Conservation (phyloP, 2,113 vertebrate species). For the Gymnocephalus cernua region DNA sequence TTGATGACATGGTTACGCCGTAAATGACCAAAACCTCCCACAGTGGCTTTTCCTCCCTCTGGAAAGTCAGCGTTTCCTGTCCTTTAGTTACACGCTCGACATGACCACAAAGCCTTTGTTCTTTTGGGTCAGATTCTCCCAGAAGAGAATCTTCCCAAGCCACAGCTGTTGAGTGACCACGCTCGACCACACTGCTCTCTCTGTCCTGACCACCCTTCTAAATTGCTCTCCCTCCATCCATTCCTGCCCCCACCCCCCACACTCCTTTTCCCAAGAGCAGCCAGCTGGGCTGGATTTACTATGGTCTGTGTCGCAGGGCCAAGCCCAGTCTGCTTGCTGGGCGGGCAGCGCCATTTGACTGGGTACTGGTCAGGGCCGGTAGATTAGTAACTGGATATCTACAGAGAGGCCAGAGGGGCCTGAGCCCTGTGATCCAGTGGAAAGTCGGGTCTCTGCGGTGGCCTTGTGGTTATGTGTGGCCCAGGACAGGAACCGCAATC, state of each 20-base stretch:
- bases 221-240: constrained; percentile 53
- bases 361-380: constrained; percentile 72
- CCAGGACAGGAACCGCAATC: constrained; percentile 69
- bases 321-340: constrained; percentile 58
- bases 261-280: constrained; percentile 65
- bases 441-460: constrained; percentile 65
- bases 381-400: constrained; percentile 83
- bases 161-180: constrained; percentile 76
- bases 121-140: constrained; percentile 67
- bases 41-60: constrained; percentile 65
- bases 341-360: constrained; percentile 68
- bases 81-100: constrained; percentile 65
- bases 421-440: constrained; percentile 78
- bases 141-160: constrained; percentile 62
- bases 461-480: constrained; percentile 64
- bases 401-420: constrained; percentile 72
- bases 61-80: constrained; percentile 69
- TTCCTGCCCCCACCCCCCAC: constrained; percentile 17
- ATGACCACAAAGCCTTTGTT: constrained; percentile 77
- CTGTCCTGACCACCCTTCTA: constrained; percentile 70
- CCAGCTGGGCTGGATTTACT: constrained; percentile 83
- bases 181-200: constrained; percentile 70
- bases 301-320: constrained; percentile 65
- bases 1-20: constrained; percentile 54
- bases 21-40: constrained; percentile 75